Conservation (phyloP, 2,113 vertebrate species). For the Chitala chitala region DNA sequence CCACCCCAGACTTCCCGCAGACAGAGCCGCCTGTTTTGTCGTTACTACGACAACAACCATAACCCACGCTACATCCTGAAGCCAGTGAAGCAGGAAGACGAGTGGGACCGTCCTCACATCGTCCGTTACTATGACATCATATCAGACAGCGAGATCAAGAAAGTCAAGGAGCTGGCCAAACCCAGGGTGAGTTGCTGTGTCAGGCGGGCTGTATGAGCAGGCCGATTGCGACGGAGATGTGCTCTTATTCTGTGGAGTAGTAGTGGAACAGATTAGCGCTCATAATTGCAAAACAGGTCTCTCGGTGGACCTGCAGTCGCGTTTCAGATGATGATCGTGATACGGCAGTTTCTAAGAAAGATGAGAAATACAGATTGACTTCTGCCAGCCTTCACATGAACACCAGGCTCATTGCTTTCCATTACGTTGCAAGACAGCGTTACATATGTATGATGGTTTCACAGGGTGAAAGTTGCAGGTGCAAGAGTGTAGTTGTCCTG, state of each 20-base stretch:
- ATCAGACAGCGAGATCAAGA: constrained; percentile 81
- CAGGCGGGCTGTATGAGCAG: background rate
- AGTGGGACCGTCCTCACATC: constrained; percentile 90
- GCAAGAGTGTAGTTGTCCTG: no score
- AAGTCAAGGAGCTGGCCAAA: constrained; percentile 85
- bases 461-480: no score
- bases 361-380: no score
- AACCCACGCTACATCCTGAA: constrained; percentile 74
- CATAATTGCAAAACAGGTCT: no score
- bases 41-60: constrained; percentile 76
- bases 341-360: no score
- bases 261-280: no score
- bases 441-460: no score
- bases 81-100: constrained; percentile 87
- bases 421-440: no score
- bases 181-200: constrained; percentile 73
- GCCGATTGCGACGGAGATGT: background rate
- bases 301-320: no score
- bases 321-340: no score
- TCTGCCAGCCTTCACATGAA: no score
- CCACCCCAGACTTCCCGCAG: constrained; percentile 74
- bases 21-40: constrained; percentile 84
- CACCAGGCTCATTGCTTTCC: no score
- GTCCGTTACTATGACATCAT: constrained; percentile 89
- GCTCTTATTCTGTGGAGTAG: background rate